phyloP scores from a whole-genome alignment of 2,888 invertebrate genomes.

The Carabus problematicus region DNA sequence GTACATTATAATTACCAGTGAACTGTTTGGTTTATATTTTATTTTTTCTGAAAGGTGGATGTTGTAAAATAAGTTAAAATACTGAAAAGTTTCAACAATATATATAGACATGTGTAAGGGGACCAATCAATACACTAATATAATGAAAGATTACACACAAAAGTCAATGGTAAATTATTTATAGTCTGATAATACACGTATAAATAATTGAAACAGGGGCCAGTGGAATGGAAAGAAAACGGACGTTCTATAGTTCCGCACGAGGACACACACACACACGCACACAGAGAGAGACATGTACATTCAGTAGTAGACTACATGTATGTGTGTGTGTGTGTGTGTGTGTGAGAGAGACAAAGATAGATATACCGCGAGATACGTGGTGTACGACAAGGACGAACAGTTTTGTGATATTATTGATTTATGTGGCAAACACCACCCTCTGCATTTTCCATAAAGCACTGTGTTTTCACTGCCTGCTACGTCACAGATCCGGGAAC shows the following conservation, averaged over 20 bases:
- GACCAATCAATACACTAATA: constrained; percentile 40
- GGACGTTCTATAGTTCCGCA: constrained; percentile 19
- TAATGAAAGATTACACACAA: constrained; percentile 44
- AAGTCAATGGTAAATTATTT: constrained; percentile 43
- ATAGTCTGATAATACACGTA: constrained; percentile 43
- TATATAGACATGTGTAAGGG: neutral
- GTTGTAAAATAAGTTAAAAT: no score
- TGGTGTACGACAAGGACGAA: constrained; percentile 51
- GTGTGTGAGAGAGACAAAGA: constrained; percentile 44
- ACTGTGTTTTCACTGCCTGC: constrained; percentile 45
- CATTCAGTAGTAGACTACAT: no score
- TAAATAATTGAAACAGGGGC: constrained; percentile 43
- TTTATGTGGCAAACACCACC: constrained; percentile 64
- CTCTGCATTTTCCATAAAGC: constrained; percentile 61
- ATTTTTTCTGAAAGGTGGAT: no score
- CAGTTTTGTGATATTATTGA: constrained; percentile 64
- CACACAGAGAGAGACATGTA: no score
- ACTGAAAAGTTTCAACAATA: neutral
- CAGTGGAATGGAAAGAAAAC: constrained; percentile 38
- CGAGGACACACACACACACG: constrained; percentile 24
- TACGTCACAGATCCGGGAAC: constrained; percentile 53
- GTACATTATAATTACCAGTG: no score
- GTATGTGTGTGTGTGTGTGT: neutral
- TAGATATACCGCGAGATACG: constrained; percentile 43
- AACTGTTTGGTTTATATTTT: no score